phyloP scores from a whole-genome alignment of 2,113 vertebrate genomes.

The Lophura nycthemera region DNA sequence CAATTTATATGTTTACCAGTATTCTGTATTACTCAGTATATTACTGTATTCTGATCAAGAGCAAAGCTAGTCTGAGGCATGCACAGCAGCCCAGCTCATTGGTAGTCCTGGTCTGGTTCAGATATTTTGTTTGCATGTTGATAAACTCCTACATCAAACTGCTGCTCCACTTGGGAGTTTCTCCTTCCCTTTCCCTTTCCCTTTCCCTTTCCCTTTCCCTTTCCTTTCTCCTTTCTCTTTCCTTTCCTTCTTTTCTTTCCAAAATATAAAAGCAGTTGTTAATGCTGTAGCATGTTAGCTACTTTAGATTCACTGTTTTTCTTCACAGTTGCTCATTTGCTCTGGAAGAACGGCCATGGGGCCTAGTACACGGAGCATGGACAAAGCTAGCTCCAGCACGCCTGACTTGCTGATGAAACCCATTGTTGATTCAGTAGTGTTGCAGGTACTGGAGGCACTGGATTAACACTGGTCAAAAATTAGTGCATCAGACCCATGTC shows the following conservation, averaged over 20 bases:
- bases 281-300: background rate
- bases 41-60: background rate
- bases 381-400: background rate
- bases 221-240: too few species aligned
- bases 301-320: background rate
- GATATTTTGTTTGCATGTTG: background rate
- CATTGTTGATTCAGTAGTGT: background rate
- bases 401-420: background rate
- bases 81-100: background rate
- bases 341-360: background rate
- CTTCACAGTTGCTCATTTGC: background rate
- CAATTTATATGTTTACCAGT: background rate
- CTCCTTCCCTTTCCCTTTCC: background rate
- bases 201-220: background rate
- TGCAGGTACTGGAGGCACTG: background rate
- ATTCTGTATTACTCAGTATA: too few species aligned
- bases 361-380: background rate
- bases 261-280: background rate
- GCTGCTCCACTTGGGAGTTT: background rate
- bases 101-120: background rate
- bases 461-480: background rate
- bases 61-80: background rate
- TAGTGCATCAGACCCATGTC: background rate
- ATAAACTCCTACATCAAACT: background rate
- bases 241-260: background rate